A percentile compares a stretch with the other conserved stretches of the same genome.
Evolutionary conservation across 2,888 invertebrate species (phyloP).

Genomic region (Helobdella robusta): DNA sequence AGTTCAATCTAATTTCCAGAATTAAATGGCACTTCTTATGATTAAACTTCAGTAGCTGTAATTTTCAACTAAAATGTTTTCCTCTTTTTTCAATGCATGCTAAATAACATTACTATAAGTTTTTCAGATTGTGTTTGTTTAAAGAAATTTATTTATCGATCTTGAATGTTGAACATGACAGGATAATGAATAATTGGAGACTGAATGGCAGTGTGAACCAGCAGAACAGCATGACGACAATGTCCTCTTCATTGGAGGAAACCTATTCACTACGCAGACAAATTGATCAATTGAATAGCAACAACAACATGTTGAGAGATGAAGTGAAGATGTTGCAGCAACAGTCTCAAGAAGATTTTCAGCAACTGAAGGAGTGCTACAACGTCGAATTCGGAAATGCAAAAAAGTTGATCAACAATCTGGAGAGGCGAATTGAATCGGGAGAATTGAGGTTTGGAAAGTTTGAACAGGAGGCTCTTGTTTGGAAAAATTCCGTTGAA

Average conservation of each 20-base stretch:
- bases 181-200: too few species aligned
- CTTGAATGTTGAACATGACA: too few species aligned
- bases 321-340: slow-evolving; percentile 7
- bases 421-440: slow-evolving; percentile 7
- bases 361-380: slow-evolving; percentile 12
- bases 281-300: slow-evolving; percentile 9
- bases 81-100: too few species aligned
- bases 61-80: too few species aligned
- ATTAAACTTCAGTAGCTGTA: too few species aligned
- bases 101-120: too few species aligned
- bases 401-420: neutral
- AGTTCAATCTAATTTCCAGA: too few species aligned
- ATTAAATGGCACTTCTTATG: too few species aligned
- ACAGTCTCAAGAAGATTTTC: neutral
- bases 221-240: neutral
- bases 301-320: slow-evolving; percentile 9
- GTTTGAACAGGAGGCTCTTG: slow-evolving; percentile 10
- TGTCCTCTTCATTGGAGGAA: slow-evolving; percentile 3
- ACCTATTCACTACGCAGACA: neutral
- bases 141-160: too few species aligned
- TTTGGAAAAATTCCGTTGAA: slow-evolving; percentile 15
- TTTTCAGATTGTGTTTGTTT: too few species aligned
- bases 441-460: slow-evolving; percentile 6
- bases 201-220: too few species aligned
- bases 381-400: slow-evolving; percentile 3